Percentiles rank a stretch among this genome's conserved stretches.
phyloP scores from a whole-genome alignment of 2,888 invertebrate genomes.

The Beris morrisii region DNA sequence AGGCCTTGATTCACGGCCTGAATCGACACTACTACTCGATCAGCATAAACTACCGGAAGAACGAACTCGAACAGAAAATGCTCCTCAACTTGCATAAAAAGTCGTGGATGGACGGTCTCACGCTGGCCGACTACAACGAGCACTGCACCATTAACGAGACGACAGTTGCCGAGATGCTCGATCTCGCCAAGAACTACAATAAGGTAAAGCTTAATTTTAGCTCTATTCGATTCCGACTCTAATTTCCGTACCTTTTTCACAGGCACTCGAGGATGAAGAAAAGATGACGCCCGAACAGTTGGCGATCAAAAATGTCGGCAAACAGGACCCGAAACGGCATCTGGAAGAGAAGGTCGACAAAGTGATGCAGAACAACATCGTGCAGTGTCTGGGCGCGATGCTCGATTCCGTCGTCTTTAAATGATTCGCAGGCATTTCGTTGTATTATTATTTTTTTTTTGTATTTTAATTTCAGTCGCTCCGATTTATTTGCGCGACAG shows the following conservation, averaged over 20 bases:
- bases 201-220: slow-evolving; percentile 61
- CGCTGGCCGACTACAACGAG: slow-evolving; percentile 86
- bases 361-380: slow-evolving; percentile 96
- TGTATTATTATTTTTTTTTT: too few relatives aligned
- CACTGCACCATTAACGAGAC: slow-evolving; percentile 93
- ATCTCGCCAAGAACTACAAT: slow-evolving; percentile 95
- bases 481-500: too few relatives aligned
- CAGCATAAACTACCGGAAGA: slow-evolving; percentile 98
- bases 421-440: slow-evolving; percentile 56
- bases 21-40: slow-evolving; percentile 99
- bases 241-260: slow-evolving; percentile 11
- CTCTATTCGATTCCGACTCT: slow-evolving; percentile 1
- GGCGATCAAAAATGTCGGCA: slow-evolving; percentile 99
- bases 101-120: slow-evolving; percentile 97
- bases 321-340: slow-evolving; percentile 98
- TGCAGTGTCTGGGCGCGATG: slow-evolving; percentile 97
- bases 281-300: slow-evolving; percentile 99
- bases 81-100: slow-evolving; percentile 97
- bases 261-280: slow-evolving; percentile 95
- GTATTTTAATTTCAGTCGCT: too few relatives aligned
- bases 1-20: slow-evolving; percentile 97
- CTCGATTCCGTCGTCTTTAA: slow-evolving; percentile 90
- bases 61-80: slow-evolving; percentile 99
- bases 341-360: slow-evolving; percentile 97
- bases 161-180: slow-evolving; percentile 94